phyloP scores from a whole-genome alignment of 2,888 invertebrate genomes.

The Calliopum simillimum region DNA sequence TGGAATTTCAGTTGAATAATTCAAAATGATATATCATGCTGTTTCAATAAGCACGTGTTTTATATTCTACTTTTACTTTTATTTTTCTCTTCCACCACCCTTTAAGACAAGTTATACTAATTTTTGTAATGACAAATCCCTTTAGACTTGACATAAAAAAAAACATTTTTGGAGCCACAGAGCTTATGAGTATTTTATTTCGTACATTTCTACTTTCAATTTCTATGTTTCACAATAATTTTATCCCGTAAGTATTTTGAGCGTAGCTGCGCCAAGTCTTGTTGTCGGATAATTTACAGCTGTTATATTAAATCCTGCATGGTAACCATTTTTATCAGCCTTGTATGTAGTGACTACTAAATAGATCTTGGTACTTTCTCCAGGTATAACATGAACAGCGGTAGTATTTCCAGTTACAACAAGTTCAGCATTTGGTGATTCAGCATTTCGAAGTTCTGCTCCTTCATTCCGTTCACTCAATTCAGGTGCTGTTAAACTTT shows the following conservation, averaged over 20 bases:
- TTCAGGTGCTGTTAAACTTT: slow-evolving; percentile 47
- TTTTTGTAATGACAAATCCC: too few species aligned
- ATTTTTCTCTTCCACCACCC: slow-evolving; percentile 28
- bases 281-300: slow-evolving; percentile 20
- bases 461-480: slow-evolving; percentile 46
- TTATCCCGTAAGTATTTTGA: slow-evolving; percentile 39
- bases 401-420: slow-evolving; percentile 50
- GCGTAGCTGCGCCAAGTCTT: slow-evolving; percentile 36
- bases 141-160: too few species aligned
- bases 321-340: slow-evolving; percentile 53
- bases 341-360: slow-evolving; percentile 45
- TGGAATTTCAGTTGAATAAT: too few species aligned
- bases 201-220: too few species aligned
- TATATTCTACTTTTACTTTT: slow-evolving; percentile 28
- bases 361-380: slow-evolving; percentile 23
- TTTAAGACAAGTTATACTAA: too few species aligned
- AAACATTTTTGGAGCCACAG: too few species aligned
- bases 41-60: too few species aligned
- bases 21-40: too few species aligned
- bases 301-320: slow-evolving; percentile 46
- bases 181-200: too few species aligned
- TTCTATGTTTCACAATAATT: too few species aligned
- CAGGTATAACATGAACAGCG: slow-evolving; percentile 31
- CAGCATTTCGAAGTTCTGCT: slow-evolving; percentile 37
- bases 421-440: slow-evolving; percentile 41